phyloP scores from a whole-genome alignment of 53 echinoderm and acorn worm species.

The Crossaster papposus region DNA sequence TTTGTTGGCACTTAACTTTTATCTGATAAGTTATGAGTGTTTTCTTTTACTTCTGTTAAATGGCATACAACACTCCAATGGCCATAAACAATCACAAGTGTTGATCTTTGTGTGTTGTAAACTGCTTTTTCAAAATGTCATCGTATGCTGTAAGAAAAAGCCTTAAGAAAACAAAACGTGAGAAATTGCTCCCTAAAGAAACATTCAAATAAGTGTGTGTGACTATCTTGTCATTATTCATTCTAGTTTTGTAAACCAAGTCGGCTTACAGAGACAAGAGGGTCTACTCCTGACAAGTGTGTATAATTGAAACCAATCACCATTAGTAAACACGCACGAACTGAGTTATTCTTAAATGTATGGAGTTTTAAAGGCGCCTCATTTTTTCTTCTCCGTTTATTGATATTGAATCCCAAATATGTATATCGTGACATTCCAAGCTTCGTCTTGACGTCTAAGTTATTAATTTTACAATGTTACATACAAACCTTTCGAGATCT shows the following conservation, averaged over 20 bases:
- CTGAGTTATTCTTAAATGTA: not conserved
- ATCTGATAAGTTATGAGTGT: not conserved
- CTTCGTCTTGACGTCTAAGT: too few species aligned
- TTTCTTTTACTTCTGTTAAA: not conserved
- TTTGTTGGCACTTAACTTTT: not conserved
- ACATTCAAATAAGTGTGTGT: conserved; percentile 2
- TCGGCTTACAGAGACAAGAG: not conserved
- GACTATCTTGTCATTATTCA: not conserved
- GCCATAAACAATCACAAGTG: not conserved
- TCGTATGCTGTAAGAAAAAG: not conserved
- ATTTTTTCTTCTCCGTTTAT: not conserved
- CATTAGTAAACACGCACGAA: not conserved
- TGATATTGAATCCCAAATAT: too few species aligned
- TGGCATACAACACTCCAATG: not conserved
- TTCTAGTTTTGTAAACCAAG: not conserved
- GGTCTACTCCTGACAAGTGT: not conserved
- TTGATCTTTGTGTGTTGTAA: not conserved
- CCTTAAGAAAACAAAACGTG: conserved; percentile 16
- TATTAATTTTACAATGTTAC: too few species aligned
- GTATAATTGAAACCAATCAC: not conserved
- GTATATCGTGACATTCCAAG: too few species aligned
- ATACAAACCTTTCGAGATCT: too few species aligned
- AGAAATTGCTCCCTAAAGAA: not conserved
- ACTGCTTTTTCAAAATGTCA: not conserved
- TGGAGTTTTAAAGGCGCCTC: too few species aligned